Evolutionary conservation across 1,140 invertebrate species (phyloP), one percentile per base, ranked within the genome.

Genomic region (Hormaphis cornu): DNA sequence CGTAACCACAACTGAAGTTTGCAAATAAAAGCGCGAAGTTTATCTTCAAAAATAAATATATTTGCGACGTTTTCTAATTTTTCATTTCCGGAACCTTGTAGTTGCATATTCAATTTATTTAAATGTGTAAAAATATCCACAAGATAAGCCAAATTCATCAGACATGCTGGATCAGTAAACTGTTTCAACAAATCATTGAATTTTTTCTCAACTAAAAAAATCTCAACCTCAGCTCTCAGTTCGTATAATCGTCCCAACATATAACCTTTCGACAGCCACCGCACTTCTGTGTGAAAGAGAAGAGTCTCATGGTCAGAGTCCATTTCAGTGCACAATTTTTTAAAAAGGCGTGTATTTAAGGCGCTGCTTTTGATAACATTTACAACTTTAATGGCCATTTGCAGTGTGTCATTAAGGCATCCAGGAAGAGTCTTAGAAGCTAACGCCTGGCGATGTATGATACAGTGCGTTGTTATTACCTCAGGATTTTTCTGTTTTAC

Each of bases 401-500:
- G n/a, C 22, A 58, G 22, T 18, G 54, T 58, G 20, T 58, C n/a
- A 18, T 18, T 35, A n/a, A 58, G 35, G n/a, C 18, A 18, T 40
- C 3, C 54, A n/a, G 54, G 28, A 35, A 58, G 20, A 7, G 30
- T 58, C 2, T 58, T 58, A 18, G n/a, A 35, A 40, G 35, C 54
- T 40, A 58, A 58, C 35, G 54, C 54, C 22, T 58, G 54, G 33
- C 54, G 28, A 40, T 58, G 54, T 18, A 58, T 58, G 33, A 28
- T 24, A 53, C 52, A 53, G 26, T 26, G 52, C 24, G 12, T 26
- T 33, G 12, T 28, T 16, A 33, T 3, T 28, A 53, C 16, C 16
- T 10, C 14, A 28, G 12, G 10, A 7, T 28, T 33, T 26, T 53
- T 33, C 18, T 53, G 16, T 33, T 33, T 53, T n/a, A 53, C n/a